Evolutionary conservation across 2,797 vertebrate species (phyloP).

Genomic region (Heliangelus exortis): DNA sequence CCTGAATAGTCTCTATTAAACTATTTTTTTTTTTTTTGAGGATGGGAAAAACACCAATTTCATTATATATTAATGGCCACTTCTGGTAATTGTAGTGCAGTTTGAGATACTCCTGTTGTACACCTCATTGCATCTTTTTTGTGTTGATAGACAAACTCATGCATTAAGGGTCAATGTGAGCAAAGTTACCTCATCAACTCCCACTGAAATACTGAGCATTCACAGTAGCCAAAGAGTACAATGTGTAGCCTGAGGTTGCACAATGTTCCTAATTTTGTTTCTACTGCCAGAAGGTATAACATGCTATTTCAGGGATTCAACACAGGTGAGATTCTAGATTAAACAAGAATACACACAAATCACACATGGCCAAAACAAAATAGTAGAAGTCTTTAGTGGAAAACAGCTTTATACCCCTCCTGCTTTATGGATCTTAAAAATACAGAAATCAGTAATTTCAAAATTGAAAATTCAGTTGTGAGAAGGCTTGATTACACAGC

Average conservation of each 20-base stretch:
- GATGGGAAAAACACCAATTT: background rate
- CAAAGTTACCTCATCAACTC: background rate
- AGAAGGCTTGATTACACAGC: slow-evolving; percentile 66
- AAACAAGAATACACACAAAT: slow-evolving; percentile 69
- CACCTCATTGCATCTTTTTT: background rate
- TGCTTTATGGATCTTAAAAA: slow-evolving; percentile 69
- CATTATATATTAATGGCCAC: background rate
- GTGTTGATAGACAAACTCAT: background rate
- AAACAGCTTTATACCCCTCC: slow-evolving; percentile 70
- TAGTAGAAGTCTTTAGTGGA: slow-evolving; percentile 77
- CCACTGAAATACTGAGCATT: background rate
- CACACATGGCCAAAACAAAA: slow-evolving; percentile 75
- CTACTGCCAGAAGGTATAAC: background rate
- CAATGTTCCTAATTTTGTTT: background rate
- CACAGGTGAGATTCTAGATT: slow-evolving; percentile 6
- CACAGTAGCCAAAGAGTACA: background rate
- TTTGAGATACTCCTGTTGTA: background rate
- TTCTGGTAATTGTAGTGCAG: background rate
- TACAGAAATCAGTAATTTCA: slow-evolving; percentile 67
- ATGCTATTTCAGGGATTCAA: background rate
- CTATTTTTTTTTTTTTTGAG: background rate
- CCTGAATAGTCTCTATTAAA: background rate
- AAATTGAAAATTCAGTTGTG: slow-evolving; percentile 66
- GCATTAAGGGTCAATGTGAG: background rate
- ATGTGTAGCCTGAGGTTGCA: background rate